phyloP scores from a whole-genome alignment of 1,140 invertebrate genomes.

The Grapholita molesta region DNA sequence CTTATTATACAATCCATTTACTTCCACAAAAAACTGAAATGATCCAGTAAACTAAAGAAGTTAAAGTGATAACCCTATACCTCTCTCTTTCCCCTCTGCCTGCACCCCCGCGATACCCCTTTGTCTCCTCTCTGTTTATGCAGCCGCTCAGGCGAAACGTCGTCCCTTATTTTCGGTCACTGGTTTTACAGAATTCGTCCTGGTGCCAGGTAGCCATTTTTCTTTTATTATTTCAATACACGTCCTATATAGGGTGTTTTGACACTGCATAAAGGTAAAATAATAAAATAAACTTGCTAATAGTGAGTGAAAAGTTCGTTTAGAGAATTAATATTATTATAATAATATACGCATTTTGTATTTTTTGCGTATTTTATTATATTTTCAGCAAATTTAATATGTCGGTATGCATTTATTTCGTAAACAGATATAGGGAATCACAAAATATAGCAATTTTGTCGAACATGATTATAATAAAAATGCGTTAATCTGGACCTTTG shows the following conservation, averaged over 20 bases:
- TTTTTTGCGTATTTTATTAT: too few species aligned
- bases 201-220: constrained; percentile 30
- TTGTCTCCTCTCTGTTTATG: constrained; percentile 63
- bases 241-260: not conserved
- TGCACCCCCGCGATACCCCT: constrained; percentile 42
- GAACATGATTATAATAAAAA: not conserved
- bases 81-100: constrained; percentile 29
- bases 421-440: too few species aligned
- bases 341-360: too few species aligned
- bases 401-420: too few species aligned
- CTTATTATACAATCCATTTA: too few species aligned
- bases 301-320: not conserved
- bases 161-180: constrained; percentile 60
- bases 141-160: constrained; percentile 52
- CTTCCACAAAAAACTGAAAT: not conserved
- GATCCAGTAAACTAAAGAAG: not conserved
- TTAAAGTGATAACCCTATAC: constrained; percentile 6
- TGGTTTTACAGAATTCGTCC: constrained; percentile 37
- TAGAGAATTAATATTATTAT: too few species aligned
- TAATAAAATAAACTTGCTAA: not conserved
- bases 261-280: not conserved
- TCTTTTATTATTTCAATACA: constrained; percentile 38
- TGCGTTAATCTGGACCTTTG: not conserved
- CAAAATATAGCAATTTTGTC: not conserved
- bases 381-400: too few species aligned